Conservation (phyloP, 2,113 vertebrate genomes). For the Cyprinodon brontotheroides region DNA sequence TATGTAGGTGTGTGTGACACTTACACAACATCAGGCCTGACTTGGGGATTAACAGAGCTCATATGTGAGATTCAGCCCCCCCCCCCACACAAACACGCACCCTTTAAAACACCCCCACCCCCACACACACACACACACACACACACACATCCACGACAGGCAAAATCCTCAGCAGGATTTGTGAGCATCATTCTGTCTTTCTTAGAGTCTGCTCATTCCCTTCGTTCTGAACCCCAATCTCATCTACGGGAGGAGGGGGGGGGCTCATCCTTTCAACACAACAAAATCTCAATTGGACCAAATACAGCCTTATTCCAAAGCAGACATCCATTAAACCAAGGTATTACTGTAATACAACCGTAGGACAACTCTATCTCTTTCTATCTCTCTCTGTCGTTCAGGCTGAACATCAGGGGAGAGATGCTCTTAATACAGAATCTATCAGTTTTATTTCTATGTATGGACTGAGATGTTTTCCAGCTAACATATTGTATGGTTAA, state of each 20-base stretch:
- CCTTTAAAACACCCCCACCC: conserved; percentile 23
- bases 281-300: conserved; percentile 72
- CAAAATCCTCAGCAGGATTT: conserved; percentile 72
- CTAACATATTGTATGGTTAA: conserved; percentile 44
- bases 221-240: conserved; percentile 68
- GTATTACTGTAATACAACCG: conserved; percentile 76
- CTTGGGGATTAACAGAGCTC: conserved; percentile 61
- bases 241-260: conserved; percentile 65
- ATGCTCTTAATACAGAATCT: conserved; percentile 67
- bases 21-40: conserved; percentile 43
- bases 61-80: conserved; percentile 41
- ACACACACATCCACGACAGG: conserved; percentile 33
- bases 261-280: conserved; percentile 65
- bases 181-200: conserved; percentile 66
- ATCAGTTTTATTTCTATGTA: conserved; percentile 63
- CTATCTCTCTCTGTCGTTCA: conserved; percentile 49
- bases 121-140: conserved; percentile 9
- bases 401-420: conserved; percentile 42
- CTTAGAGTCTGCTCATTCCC: conserved; percentile 63
- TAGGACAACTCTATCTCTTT: conserved; percentile 64
- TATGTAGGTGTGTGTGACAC: conserved; percentile 28
- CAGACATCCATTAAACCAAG: conserved; percentile 74
- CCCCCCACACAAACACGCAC: conserved; percentile 7
- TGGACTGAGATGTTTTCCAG: conserved; percentile 55
- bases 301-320: conserved; percentile 69